Conservation (phyloP, 2,888 invertebrate genomes). For the Myopa testacea region DNA sequence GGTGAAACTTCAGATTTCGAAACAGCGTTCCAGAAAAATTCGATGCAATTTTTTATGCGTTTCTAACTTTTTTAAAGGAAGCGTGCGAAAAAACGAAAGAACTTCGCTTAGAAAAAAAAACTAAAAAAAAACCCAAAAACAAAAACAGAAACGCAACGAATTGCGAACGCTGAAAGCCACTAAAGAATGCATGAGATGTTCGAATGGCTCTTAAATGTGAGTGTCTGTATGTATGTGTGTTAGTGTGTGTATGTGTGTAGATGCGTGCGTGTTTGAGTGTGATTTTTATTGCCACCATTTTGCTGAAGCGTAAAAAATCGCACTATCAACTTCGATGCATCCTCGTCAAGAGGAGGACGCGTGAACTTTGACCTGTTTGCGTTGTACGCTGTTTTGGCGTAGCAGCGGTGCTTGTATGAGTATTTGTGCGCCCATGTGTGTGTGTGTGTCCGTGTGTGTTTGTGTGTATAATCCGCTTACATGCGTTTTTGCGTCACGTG, state of each 20-base stretch:
- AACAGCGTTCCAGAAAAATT: background rate
- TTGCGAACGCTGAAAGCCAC: background rate
- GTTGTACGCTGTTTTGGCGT: too few relatives aligned
- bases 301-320: background rate
- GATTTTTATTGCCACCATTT: background rate
- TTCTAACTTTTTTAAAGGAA: background rate
- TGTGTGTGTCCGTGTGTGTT: too few relatives aligned
- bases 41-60: conserved; percentile 7
- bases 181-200: background rate
- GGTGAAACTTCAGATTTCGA: background rate
- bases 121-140: background rate
- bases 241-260: background rate
- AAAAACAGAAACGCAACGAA: background rate
- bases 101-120: background rate
- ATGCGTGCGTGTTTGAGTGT: background rate
- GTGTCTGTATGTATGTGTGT: background rate
- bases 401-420: too few relatives aligned
- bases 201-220: background rate
- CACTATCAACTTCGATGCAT: background rate
- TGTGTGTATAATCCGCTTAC: too few relatives aligned
- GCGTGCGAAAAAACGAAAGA: background rate
- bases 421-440: too few relatives aligned
- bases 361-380: too few relatives aligned
- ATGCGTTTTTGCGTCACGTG: too few relatives aligned
- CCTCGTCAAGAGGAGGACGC: background rate